Evolutionary conservation across 1,140 invertebrate genomes (phyloP).

Genomic region (Drosophila oshimai): DNA sequence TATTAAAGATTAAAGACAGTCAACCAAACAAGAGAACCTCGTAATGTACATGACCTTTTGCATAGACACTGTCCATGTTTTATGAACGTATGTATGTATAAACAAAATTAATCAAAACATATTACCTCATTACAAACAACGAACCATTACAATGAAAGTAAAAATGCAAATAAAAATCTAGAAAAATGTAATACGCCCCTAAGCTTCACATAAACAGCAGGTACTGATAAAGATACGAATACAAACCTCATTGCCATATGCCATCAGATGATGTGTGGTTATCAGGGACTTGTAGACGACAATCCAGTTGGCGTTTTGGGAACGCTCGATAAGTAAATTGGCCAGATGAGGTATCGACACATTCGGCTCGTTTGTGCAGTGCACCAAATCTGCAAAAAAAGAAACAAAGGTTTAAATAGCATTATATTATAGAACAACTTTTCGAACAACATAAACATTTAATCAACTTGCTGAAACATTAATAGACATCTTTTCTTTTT

Average conservation of each 20-base stretch:
- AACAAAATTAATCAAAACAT: slow-evolving; percentile 4
- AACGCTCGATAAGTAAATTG: slow-evolving; percentile 98
- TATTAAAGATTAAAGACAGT: slow-evolving; percentile 18
- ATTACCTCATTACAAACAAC: slow-evolving; percentile 16
- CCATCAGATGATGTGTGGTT: slow-evolving; percentile 99
- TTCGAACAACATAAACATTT: no score
- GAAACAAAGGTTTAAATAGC: neutral
- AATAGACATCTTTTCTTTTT: no score
- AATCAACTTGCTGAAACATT: no score
- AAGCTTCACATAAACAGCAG: slow-evolving; percentile 1
- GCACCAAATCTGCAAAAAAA: slow-evolving; percentile 93
- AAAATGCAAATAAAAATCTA: slow-evolving; percentile 9
- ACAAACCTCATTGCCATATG: slow-evolving; percentile 99
- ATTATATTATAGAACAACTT: no score
- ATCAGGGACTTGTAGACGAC: slow-evolving; percentile 99
- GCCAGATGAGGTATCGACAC: slow-evolving; percentile 99
- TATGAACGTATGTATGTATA: no score
- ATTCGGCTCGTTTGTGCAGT: slow-evolving; percentile 99
- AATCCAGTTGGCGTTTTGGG: slow-evolving; percentile 98
- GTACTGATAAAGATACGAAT: slow-evolving; percentile 2
- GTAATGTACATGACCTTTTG: slow-evolving; percentile 28
- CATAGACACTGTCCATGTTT: neutral
- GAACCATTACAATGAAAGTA: slow-evolving; percentile 20
- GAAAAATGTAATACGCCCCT: slow-evolving; percentile 17
- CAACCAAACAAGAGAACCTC: slow-evolving; percentile 13